A percentile compares a stretch with the other conserved stretches of the same genome.
These are phyloP conservation scores for Struthio camelus DNA, from an alignment of 2,113 vertebrate species.

Conservation along the genomic window DNA sequence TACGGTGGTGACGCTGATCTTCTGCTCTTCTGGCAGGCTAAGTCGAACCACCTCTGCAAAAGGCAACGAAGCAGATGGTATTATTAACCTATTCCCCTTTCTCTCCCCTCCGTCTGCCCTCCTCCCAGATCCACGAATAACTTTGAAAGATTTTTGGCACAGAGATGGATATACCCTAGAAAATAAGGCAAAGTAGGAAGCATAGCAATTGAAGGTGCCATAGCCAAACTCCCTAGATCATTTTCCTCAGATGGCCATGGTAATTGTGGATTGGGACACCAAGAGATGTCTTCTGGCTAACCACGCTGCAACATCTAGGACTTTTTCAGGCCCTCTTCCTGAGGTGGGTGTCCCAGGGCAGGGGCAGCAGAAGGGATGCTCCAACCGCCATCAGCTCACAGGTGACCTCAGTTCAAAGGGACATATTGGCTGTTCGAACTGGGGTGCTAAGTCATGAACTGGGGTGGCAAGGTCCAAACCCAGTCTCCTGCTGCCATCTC, in stretches of 20 bases:
- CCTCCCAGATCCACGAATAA: neutral
- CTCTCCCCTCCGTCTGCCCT: neutral
- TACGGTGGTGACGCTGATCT: slow-evolving; percentile 83
- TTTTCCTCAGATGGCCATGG: neutral
- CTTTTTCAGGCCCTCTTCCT: no score
- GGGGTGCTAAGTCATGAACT: no score
- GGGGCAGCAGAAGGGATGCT: no score
- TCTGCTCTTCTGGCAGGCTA: slow-evolving; percentile 84
- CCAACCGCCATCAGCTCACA: no score
- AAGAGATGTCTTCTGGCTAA: neutral
- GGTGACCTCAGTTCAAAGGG: no score
- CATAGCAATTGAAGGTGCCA: neutral
- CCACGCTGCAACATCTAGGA: neutral
- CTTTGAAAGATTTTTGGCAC: neutral
- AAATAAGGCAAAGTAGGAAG: neutral
- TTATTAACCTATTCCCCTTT: neutral
- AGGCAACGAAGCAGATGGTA: neutral
- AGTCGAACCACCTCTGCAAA: slow-evolving; percentile 89
- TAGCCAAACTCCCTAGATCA: neutral
- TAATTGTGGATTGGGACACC: neutral
- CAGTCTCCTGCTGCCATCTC: no score
- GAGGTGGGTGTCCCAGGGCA: no score
- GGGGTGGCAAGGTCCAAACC: no score
- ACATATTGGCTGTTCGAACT: no score
- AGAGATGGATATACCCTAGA: neutral